Evolutionary conservation across 2,113 vertebrate genomes (phyloP).

Genomic region (Stegostoma tigrinum): DNA sequence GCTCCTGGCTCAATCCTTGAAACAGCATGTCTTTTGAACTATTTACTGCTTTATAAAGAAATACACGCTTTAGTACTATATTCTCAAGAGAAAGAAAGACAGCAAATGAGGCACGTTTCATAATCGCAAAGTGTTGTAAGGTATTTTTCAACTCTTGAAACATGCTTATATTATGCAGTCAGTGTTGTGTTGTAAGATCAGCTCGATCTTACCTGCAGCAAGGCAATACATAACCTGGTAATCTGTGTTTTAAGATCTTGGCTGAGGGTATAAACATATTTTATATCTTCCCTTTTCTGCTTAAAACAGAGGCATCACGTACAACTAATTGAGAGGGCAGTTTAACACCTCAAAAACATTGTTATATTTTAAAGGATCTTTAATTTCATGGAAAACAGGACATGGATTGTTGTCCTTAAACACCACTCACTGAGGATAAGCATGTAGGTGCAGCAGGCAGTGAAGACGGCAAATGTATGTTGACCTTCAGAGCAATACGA

Average conservation of each 20-base stretch:
- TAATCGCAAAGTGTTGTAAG: too few relatives aligned
- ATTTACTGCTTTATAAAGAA: background rate
- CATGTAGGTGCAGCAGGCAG: too few relatives aligned
- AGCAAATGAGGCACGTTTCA: background rate
- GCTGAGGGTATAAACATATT: background rate
- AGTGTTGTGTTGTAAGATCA: background rate
- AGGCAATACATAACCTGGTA: background rate
- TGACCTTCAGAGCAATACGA: too few relatives aligned
- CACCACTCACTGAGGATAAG: too few relatives aligned
- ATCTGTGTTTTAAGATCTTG: background rate
- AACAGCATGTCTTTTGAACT: conserved; percentile 18
- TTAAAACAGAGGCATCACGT: background rate
- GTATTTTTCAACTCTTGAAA: too few relatives aligned
- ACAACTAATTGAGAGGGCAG: background rate
- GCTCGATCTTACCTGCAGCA: background rate
- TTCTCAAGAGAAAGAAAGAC: background rate
- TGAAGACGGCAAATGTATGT: too few relatives aligned
- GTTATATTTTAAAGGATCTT: background rate
- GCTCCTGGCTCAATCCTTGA: background rate
- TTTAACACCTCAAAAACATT: background rate
- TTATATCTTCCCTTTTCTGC: background rate
- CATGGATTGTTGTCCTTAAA: too few relatives aligned
- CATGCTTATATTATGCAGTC: background rate
- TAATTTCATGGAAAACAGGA: background rate
- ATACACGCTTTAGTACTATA: background rate